A percentile compares a stretch with the other conserved stretches of the same genome.
These are phyloP conservation scores for Tetheella fluctuosa DNA, from an alignment of 2,888 invertebrate genomes.

Conservation along the genomic window DNA sequence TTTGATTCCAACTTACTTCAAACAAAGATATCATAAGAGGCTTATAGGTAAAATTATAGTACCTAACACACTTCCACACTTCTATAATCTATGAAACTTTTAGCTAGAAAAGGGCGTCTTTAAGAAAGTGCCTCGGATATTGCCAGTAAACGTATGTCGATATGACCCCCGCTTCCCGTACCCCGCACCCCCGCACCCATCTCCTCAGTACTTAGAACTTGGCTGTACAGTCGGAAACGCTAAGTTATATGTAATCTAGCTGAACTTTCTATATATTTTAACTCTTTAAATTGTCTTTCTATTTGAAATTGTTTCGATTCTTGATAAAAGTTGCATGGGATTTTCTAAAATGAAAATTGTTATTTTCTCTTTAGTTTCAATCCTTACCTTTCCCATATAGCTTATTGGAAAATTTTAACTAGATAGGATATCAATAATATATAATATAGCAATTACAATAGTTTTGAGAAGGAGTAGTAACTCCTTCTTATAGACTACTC, in stretches of 20 bases:
- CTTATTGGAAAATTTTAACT: not conserved
- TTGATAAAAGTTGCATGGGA: not conserved
- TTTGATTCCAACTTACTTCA: not conserved
- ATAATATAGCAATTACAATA: no score
- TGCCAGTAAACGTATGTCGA: slow-evolving; percentile 65
- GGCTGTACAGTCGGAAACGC: slow-evolving; percentile 28
- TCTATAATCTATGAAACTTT: slow-evolving; percentile 44
- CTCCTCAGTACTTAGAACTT: slow-evolving; percentile 42
- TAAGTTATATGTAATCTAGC: slow-evolving; percentile 14
- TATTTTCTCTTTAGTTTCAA: not conserved
- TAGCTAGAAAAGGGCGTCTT: slow-evolving; percentile 53
- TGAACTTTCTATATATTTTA: slow-evolving; percentile 9
- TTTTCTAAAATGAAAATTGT: not conserved
- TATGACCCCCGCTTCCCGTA: slow-evolving; percentile 39
- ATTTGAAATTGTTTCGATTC: slow-evolving; percentile 3
- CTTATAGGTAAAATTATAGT: not conserved
- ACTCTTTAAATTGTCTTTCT: slow-evolving; percentile 3
- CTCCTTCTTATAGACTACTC: no score
- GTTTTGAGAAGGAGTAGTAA: no score
- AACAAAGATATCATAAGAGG: not conserved
- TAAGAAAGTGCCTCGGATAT: slow-evolving; percentile 62
- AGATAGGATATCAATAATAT: no score
- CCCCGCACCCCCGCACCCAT: slow-evolving; percentile 28
- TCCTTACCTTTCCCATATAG: not conserved
- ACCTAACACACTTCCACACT: not conserved